Base-by-base conservation (phyloP, 2,113 vertebrate species). In the Nesoenas mayeri region DNA sequence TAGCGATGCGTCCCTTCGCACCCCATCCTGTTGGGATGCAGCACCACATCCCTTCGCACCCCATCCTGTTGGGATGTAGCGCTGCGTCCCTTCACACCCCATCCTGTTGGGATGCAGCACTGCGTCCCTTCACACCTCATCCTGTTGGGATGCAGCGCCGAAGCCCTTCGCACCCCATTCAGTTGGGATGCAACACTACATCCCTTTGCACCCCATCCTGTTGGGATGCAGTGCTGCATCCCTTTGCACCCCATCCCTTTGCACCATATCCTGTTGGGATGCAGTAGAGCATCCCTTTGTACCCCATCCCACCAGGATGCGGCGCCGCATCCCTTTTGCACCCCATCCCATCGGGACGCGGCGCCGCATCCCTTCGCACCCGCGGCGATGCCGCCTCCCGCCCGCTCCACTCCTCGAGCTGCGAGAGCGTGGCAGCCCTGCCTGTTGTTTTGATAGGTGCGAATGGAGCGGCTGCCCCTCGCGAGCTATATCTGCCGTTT, bases 371-470 rank as follows among this genome's bases (percentile, higher is more conserved):
- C 82, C 91, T 83, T 88, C 93, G 3, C 93, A 29, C 51, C 73
- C 72, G 8, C 2, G 17, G 14, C 4, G 1, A 74, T 15, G 71
- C 85, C 24, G 91, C 83, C 58, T 93, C 88, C 60, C 79, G 7
- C 92, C 84, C 81, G 18, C 80, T 13, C 91, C 9, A 14, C 80
- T 93, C 93, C 91, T 80, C 69, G 31, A 12, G 22, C 88, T 16
- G 81, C 7, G 25, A 26, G 91, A 26, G 88, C 42, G 69, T 88
- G 94, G 92, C 96, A 96, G 93, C 90, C 94, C 85, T 96, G 88
- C 81, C 90, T 94, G 79, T 93, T 94, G 81, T 96, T 91, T 93
- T 94, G 94, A 94, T 11, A 93, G 92, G 94, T 89, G 92, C 58
- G 79, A 96, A 93, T 48, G 86, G 85, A 88, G 79, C 44, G 88